Conservation (phyloP, 2,797 vertebrate species). For the Crenichthys baileyi region DNA sequence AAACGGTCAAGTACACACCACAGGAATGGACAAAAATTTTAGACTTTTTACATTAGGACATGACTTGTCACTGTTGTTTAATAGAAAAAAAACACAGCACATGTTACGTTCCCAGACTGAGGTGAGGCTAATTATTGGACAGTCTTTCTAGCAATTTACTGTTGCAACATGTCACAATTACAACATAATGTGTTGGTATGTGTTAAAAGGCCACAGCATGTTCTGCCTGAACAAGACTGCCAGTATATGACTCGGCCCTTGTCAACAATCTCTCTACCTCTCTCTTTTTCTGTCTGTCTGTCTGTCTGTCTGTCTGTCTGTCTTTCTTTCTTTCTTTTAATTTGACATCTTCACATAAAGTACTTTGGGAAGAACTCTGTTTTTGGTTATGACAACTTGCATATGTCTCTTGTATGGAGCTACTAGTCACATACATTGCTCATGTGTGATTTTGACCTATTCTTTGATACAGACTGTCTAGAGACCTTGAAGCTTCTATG, state of each 20-base stretch:
- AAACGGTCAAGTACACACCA: neutral
- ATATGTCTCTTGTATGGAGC: too few relatives aligned
- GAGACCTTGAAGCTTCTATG: neutral
- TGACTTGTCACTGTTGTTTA: neutral
- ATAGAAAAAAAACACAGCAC: neutral
- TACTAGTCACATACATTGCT: neutral
- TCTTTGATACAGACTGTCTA: neutral
- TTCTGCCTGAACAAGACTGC: constrained; percentile 60
- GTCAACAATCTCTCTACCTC: constrained; percentile 32
- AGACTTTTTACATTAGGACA: neutral
- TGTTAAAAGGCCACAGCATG: constrained; percentile 23
- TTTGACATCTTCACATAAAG: too few relatives aligned
- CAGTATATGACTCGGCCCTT: constrained; percentile 56
- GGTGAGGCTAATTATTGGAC: constrained; percentile 18
- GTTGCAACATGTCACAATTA: constrained; percentile 5
- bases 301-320: neutral
- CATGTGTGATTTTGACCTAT: neutral
- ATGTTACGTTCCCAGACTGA: neutral
- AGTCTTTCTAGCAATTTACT: constrained; percentile 10
- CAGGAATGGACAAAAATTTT: neutral
- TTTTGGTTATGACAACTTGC: too few relatives aligned
- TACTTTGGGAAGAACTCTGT: too few relatives aligned
- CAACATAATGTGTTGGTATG: constrained; percentile 20
- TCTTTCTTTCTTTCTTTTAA: neutral
- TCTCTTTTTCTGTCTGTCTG: neutral